Conservation (phyloP, 2,113 vertebrate genomes). For the Sterrhoptilus dennistouni region DNA sequence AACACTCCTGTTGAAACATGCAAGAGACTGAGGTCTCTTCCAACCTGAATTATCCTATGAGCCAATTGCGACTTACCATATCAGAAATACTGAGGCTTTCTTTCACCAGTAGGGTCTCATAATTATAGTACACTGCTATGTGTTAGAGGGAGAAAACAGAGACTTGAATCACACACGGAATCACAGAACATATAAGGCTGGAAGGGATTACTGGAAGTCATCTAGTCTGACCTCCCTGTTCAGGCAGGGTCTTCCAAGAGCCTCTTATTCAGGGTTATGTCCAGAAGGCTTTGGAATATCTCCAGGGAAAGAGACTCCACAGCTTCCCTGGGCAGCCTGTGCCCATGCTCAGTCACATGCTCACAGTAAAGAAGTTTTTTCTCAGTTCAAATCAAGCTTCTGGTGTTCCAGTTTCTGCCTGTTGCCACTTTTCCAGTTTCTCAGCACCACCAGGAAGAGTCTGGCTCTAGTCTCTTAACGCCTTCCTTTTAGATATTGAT, state of each 20-base stretch:
- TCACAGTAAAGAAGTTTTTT: background rate
- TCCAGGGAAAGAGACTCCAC: background rate
- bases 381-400: background rate
- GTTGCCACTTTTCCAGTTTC: background rate
- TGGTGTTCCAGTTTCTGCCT: background rate
- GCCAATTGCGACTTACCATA: too few relatives aligned
- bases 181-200: background rate
- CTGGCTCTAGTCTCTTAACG: background rate
- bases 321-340: background rate
- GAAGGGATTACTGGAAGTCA: background rate
- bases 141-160: background rate
- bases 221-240: background rate
- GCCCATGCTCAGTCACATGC: rapidly evolving
- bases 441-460: background rate
- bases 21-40: background rate
- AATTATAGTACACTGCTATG: background rate
- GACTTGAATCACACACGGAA: background rate
- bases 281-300: background rate
- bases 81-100: background rate
- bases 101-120: background rate
- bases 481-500: background rate
- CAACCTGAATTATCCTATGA: background rate
- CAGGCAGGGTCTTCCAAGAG: background rate
- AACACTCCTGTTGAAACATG: background rate
- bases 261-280: background rate